These are phyloP conservation scores for Emydura subglobosa DNA, from an alignment of 2,113 vertebrate species.

Conservation along the genomic window DNA sequence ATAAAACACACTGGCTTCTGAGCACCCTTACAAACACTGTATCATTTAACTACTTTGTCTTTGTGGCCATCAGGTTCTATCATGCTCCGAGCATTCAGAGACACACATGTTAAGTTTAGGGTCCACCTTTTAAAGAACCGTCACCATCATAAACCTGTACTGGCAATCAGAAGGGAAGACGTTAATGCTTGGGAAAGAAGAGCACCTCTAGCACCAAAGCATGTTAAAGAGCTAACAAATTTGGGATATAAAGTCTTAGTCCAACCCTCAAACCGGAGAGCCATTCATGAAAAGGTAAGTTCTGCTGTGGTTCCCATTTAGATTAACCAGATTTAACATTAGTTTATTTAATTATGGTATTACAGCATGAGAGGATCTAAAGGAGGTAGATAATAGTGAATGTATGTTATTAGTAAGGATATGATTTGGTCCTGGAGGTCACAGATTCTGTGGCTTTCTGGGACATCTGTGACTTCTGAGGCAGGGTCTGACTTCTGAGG, in stretches of 20 bases:
- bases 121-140: slow-evolving; percentile 67
- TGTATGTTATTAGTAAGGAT: neutral
- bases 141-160: slow-evolving; percentile 83
- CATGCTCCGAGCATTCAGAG: slow-evolving; percentile 86
- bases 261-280: slow-evolving; percentile 94
- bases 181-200: slow-evolving; percentile 95
- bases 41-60: slow-evolving; percentile 58
- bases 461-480: no score
- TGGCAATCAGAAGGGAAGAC: slow-evolving; percentile 94
- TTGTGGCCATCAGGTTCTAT: slow-evolving; percentile 65
- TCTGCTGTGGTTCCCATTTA: neutral
- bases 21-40: neutral
- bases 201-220: slow-evolving; percentile 93
- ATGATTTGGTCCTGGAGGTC: no score
- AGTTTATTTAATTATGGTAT: neutral
- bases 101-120: slow-evolving; percentile 45
- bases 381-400: neutral
- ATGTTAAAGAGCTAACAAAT: slow-evolving; percentile 90
- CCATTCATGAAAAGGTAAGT: slow-evolving; percentile 93
- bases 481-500: no score
- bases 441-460: no score
- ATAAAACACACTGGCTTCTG: neutral
- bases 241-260: slow-evolving; percentile 94
- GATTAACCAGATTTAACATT: neutral
- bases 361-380: neutral